Evolutionary conservation across 2,888 invertebrate genomes (phyloP), one percentile per base, ranked within the genome.

Genomic region (Plagodis pulveraria): DNA sequence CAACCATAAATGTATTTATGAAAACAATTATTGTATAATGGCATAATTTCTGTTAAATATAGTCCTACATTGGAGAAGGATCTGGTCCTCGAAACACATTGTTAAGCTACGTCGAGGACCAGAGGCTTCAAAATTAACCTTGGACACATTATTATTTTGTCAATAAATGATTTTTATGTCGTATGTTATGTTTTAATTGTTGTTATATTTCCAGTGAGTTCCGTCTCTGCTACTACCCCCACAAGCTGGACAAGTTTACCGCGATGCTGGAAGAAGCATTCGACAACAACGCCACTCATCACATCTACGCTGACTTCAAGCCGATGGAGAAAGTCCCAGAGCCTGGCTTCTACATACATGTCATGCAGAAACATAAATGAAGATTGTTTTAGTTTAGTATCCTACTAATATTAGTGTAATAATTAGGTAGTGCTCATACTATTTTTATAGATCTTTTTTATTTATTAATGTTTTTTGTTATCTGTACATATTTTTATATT

Each of bases 191-290:
- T n/a, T 22, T 4, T 2, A 22, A 22, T 22, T 22, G 22, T 22
- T 38, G 32, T 11, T 38, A 5, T 40, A 0, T 63, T 87, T 87
- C 45, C 86, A 97, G 96, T 75, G 96, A 97, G 74, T 98, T 98
- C 86, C 95, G 98, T 1, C 89, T 98, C 36, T 97, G 97, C 36
- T 98, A 98, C 87, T 97, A 97, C 89, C 98, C 98, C 0, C 97
- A 98, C 83, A 94, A 94, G 65, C 83, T 98, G 71, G 91, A 94
- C 46, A 91, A 93, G 33, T 98, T 98, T 89, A 95, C 94, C 0
- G 77, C 88, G 35, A 96, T 97, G 91, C 83, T 98, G 60, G 89
- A 93, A 65, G 95, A 95, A 50, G 94, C 95, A 2, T 98, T 98
- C 79, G 95, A 95, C 45, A 78, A 86, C 34, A 86, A 93, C 34